Evolutionary conservation across 2,113 vertebrate species (phyloP).

Genomic region (Dipodomys merriami): DNA sequence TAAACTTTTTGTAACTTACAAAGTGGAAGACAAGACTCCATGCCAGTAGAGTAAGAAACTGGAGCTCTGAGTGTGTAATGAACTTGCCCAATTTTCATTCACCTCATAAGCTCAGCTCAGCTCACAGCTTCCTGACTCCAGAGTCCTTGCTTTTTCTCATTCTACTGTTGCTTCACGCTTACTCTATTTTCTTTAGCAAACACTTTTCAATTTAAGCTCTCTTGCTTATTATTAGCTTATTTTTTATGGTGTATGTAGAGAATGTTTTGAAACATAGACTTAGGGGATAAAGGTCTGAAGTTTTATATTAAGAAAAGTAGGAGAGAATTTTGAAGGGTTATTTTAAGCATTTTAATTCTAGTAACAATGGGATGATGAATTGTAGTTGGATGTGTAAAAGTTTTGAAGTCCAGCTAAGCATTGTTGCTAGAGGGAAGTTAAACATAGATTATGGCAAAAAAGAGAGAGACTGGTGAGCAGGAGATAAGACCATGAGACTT

Average conservation of each 20-base stretch:
- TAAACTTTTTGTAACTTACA: not conserved
- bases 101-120: not conserved
- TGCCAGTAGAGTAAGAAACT: not conserved
- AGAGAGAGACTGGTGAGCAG: not conserved
- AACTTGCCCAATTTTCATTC: not conserved
- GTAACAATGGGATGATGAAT: not conserved
- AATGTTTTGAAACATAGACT: conserved; percentile 8
- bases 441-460: not conserved
- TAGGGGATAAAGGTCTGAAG: not conserved
- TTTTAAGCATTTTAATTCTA: conserved; percentile 2
- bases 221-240: not conserved
- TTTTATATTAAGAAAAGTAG: not conserved
- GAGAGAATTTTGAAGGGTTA: not conserved
- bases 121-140: not conserved
- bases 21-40: not conserved
- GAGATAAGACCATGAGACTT: not conserved
- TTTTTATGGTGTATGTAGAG: not conserved
- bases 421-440: not conserved
- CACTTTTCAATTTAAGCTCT: not conserved
- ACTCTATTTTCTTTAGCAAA: conserved; percentile 4
- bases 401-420: not conserved
- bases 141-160: not conserved
- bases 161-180: not conserved
- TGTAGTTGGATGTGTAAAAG: not conserved
- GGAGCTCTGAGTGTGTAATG: not conserved